phyloP scores from a whole-genome alignment of 2,888 invertebrate genomes.

The Amphipoea oculea region DNA sequence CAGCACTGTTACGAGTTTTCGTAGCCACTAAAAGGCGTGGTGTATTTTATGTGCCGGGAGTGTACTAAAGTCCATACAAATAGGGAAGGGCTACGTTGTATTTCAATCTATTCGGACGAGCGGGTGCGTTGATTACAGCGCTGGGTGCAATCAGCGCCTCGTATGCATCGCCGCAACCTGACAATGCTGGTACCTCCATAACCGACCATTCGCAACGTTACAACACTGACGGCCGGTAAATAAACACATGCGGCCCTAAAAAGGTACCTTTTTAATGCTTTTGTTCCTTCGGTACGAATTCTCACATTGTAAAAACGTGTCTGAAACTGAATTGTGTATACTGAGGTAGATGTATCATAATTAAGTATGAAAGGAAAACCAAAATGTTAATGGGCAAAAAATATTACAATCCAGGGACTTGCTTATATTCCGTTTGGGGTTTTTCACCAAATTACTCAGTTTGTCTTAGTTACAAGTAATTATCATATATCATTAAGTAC shows the following conservation, averaged over 20 bases:
- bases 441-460: conserved; percentile 30
- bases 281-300: conserved; percentile 8
- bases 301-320: not conserved
- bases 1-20: not conserved
- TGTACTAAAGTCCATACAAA: conserved; percentile 22
- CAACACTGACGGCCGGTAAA: conserved; percentile 31
- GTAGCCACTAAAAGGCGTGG: not conserved
- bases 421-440: conserved; percentile 14
- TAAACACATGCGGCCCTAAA: conserved; percentile 14
- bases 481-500: conserved; percentile 22
- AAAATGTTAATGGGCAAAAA: conserved; percentile 45
- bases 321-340: not conserved
- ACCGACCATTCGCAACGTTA: conserved; percentile 40
- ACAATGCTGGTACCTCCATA: conserved; percentile 68
- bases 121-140: conserved; percentile 68
- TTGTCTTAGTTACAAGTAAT: conserved; percentile 17
- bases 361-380: conserved; percentile 29
- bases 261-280: not conserved
- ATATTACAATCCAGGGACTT: conserved; percentile 6
- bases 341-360: not conserved
- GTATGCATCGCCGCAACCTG: conserved; percentile 76
- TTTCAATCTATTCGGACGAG: conserved; percentile 71
- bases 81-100: conserved; percentile 46
- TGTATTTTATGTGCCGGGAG: not conserved
- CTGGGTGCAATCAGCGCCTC: conserved; percentile 74